These are phyloP conservation scores for Neodiprion lecontei DNA, from an alignment of 1,140 invertebrate genomes.

Conservation along the genomic window DNA sequence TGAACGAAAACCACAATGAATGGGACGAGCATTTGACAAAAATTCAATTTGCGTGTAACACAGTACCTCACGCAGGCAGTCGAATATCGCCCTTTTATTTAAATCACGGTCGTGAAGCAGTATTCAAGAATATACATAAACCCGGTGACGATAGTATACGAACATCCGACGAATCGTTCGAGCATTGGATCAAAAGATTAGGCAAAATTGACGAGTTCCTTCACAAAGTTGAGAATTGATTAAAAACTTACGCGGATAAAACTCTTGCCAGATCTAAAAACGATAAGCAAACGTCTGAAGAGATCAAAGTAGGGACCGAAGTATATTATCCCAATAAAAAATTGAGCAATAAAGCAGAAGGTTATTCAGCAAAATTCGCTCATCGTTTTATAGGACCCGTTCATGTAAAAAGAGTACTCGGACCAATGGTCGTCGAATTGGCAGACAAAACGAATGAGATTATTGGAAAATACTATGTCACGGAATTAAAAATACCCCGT, in stretches of 20 bases:
- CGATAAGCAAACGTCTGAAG: not conserved
- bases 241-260: constrained; percentile 16
- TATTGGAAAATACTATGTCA: constrained; percentile 27
- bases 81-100: constrained; percentile 15
- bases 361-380: constrained; percentile 21
- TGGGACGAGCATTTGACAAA: constrained; percentile 21
- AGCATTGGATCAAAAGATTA: constrained; percentile 17
- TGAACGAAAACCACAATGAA: constrained; percentile 14
- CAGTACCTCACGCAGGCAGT: constrained; percentile 18
- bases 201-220: constrained; percentile 22
- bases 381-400: constrained; percentile 25
- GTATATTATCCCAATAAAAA: constrained; percentile 31
- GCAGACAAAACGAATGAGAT: constrained; percentile 21
- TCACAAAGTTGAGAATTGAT: constrained; percentile 23
- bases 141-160: not conserved
- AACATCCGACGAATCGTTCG: not conserved
- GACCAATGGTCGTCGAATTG: constrained; percentile 25
- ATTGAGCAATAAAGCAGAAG: constrained; percentile 26
- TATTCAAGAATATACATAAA: constrained; percentile 7
- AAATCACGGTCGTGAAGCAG: constrained; percentile 22
- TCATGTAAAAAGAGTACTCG: constrained; percentile 13
- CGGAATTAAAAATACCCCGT: constrained; percentile 26
- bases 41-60: constrained; percentile 20
- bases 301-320: constrained; percentile 22
- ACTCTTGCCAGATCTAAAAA: constrained; percentile 14